Evolutionary conservation across 2,113 vertebrate genomes (phyloP), one percentile per base, ranked within the genome.

Genomic region (Catharus minimus): DNA sequence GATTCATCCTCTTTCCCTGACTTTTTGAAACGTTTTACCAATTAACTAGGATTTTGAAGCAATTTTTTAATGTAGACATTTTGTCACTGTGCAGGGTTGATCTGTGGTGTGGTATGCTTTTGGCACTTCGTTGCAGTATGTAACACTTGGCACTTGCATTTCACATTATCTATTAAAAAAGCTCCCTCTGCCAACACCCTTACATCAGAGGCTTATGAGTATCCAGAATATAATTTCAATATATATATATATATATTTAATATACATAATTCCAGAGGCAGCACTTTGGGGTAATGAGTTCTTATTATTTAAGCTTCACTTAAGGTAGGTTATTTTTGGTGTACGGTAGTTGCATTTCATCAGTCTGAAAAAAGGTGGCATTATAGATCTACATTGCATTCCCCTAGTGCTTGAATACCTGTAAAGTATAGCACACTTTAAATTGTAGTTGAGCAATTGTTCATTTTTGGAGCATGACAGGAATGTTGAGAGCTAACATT

Each of bases 321-420:
- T 82, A 6, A 55, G 43, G 79, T 90, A 85, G 58, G 55, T 76
- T 94, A 67, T 66, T 93, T 93, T 58, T 82, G 78, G 64, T 10
- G 2, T 80, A 64, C 24, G 49, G 64, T 66, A 87, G 95, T 85
- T 96, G 95, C 95, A 96, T 94, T 96, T 95, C 95, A 95, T 95
- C 91, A 52, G 86, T 93, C 93, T 94, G 95, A 95, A 96, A 95
- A 95, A 92, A 96, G 95, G 95, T 95, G 95, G 95, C 95, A 96
- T 96, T 95, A 93, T 92, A 96, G 95, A 94, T 95, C 95, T 96
- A 96, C 89, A 38, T 80, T 95, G 91, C 78, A 36, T 85, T 93
- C 67, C 18, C 17, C 52, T 76, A 62, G 77, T 91, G 78, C 71
- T 55, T 76, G 88, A 62, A 82, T 94, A 92, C 90, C 92, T 94